Percentiles rank a stretch among this genome's conserved stretches.
Evolutionary conservation across 2,797 vertebrate genomes (phyloP).

Genomic region (Pogoniulus pusillus): DNA sequence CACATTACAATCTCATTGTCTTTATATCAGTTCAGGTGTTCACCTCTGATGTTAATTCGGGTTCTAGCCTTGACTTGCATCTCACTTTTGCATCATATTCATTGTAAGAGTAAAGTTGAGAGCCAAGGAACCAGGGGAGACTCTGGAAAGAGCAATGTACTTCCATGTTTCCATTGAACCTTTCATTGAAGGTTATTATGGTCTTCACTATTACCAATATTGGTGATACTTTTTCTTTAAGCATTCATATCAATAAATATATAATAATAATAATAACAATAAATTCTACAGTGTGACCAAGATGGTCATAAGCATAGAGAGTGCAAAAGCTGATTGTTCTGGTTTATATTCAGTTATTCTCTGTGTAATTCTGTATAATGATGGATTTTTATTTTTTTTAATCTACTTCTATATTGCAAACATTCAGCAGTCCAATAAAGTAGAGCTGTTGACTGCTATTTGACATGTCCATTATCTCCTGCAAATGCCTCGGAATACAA

Average conservation of each 20-base stretch:
- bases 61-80: neutral
- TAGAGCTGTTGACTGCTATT: conserved; percentile 22
- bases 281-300: neutral
- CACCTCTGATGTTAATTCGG: neutral
- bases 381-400: neutral
- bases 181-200: neutral
- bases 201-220: neutral
- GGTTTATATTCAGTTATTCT: neutral
- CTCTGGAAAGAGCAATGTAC: neutral
- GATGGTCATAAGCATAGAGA: neutral
- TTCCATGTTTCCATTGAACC: neutral
- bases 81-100: neutral
- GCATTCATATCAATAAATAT: neutral
- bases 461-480: conserved; percentile 56
- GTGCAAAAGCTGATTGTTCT: neutral
- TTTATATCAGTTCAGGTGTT: neutral
- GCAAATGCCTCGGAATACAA: conserved; percentile 57
- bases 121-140: neutral
- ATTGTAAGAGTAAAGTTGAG: neutral
- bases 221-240: neutral
- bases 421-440: conserved; percentile 34
- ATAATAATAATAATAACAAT: no score
- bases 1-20: neutral
- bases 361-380: conserved; percentile 17
- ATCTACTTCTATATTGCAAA: neutral